A percentile compares a stretch with the other conserved stretches of the same genome.
Conservation (phyloP, 2,797 vertebrate species). For the Anguilla anguilla region DNA sequence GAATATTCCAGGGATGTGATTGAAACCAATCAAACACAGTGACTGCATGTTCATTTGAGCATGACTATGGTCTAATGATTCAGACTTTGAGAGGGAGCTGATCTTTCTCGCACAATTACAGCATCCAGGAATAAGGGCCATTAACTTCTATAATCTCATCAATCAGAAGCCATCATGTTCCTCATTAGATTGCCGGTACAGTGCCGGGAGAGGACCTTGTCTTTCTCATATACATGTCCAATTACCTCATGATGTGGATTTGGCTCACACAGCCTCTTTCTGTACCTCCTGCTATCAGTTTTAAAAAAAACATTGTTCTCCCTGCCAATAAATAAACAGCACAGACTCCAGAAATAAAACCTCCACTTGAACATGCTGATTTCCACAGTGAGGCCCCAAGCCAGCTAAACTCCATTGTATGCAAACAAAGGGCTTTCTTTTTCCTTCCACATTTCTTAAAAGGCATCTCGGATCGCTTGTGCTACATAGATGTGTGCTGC, state of each 20-base stretch:
- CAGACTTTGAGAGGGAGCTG: not conserved
- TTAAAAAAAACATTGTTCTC: not conserved
- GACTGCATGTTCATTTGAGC: not conserved
- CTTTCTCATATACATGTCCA: not conserved
- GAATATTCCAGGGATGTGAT: not conserved
- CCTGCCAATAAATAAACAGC: conserved; percentile 8
- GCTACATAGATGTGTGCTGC: not conserved
- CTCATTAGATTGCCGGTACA: not conserved
- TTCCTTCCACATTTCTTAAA: not conserved
- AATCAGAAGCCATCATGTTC: not conserved
- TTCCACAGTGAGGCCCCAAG: not conserved
- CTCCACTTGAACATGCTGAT: not conserved
- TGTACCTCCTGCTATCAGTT: not conserved
- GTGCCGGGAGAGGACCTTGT: not conserved
- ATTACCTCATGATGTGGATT: not conserved
- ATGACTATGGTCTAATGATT: not conserved
- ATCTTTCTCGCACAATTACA: not conserved
- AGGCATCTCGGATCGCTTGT: not conserved
- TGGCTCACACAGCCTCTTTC: not conserved
- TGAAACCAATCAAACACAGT: not conserved
- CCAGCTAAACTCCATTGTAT: not conserved
- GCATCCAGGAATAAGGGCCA: not conserved
- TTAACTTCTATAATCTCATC: conserved; percentile 1
- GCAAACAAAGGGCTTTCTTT: not conserved
- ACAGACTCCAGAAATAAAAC: conserved; percentile 1